A percentile compares a stretch with the other conserved stretches of the same genome.
phyloP scores from a whole-genome alignment of 2,888 invertebrate genomes.

The Xestia rhomboidea region DNA sequence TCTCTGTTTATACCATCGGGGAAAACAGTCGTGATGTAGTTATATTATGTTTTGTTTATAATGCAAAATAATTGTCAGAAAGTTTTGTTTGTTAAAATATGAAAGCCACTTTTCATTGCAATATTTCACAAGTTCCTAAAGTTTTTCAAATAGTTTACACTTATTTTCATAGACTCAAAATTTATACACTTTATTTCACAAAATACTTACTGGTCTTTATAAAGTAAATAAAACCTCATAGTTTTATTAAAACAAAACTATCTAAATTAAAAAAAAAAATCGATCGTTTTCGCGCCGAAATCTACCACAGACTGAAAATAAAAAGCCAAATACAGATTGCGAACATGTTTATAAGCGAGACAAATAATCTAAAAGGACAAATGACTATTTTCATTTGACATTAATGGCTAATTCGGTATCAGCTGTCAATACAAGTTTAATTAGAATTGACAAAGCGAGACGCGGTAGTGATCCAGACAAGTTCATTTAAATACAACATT shows the following conservation, averaged over 20 bases:
- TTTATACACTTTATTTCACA: conserved; percentile 28
- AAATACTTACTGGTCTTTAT: conserved; percentile 84
- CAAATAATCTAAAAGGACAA: conserved; percentile 46
- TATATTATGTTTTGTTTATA: background rate
- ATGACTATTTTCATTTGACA: conserved; percentile 43
- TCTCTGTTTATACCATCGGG: background rate
- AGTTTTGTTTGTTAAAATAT: background rate
- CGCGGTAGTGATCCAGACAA: conserved; percentile 3
- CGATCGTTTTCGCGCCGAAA: conserved; percentile 70
- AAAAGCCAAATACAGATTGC: conserved; percentile 61
- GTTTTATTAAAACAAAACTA: conserved; percentile 4
- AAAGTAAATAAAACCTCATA: conserved; percentile 85
- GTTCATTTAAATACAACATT: background rate
- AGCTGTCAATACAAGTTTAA: conserved; percentile 53
- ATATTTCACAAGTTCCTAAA: background rate
- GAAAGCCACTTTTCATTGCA: background rate
- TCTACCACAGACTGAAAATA: conserved; percentile 69
- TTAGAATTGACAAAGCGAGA: conserved; percentile 51
- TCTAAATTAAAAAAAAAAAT: conserved; percentile 57
- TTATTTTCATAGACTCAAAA: background rate
- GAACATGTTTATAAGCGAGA: conserved; percentile 29
- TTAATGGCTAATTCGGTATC: conserved; percentile 20
- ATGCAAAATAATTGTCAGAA: background rate
- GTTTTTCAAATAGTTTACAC: background rate
- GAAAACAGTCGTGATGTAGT: background rate